Conservation (phyloP, 2,888 invertebrate species). For the Patella depressa region DNA sequence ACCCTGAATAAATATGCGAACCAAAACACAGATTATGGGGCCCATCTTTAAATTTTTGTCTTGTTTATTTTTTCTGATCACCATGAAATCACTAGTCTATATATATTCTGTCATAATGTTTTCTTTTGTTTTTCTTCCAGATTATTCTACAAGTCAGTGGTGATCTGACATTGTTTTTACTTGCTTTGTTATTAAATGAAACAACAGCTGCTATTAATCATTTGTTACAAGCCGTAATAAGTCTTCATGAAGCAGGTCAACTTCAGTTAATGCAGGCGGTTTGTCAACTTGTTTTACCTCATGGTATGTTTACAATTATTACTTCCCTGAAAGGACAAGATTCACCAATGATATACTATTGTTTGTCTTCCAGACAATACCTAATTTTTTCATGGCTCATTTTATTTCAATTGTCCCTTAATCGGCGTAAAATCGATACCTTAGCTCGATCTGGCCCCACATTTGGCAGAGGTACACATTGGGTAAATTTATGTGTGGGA, state of each 20-base stretch:
- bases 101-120: not conserved
- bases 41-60: not conserved
- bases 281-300: constrained; percentile 60
- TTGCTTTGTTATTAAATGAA: constrained; percentile 61
- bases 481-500: no score
- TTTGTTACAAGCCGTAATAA: constrained; percentile 57
- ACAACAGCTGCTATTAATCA: constrained; percentile 60
- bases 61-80: constrained; percentile 4
- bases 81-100: no score
- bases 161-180: constrained; percentile 58
- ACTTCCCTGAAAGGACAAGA: no score
- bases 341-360: no score
- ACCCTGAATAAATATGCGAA: no score
- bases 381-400: no score
- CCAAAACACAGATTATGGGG: not conserved
- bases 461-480: no score
- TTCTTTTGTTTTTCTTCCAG: constrained; percentile 41
- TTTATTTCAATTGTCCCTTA: no score
- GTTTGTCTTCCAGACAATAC: no score
- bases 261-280: constrained; percentile 53
- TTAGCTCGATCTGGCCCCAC: no score
- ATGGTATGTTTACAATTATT: constrained; percentile 44
- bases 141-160: constrained; percentile 56
- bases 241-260: constrained; percentile 53
- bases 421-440: no score